These are phyloP conservation scores for Aeoliscus strigatus DNA, from an alignment of 2,797 vertebrate species.

Conservation along the genomic window DNA sequence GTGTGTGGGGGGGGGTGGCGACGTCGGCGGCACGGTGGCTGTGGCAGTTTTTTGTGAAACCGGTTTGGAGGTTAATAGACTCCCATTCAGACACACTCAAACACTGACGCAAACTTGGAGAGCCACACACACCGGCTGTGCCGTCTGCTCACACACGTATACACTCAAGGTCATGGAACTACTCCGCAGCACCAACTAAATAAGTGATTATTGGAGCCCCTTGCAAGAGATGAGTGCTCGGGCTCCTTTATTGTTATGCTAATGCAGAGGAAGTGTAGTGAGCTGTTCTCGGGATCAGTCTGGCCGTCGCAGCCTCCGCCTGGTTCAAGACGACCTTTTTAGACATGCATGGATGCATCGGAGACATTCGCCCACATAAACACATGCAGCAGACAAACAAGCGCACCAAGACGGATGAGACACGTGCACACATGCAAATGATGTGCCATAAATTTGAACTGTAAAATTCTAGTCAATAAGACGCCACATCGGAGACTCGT, in stretches of 20 bases:
- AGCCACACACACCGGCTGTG: slow-evolving; percentile 25
- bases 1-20: not conserved
- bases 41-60: slow-evolving; percentile 21
- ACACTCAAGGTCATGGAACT: slow-evolving; percentile 58
- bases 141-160: slow-evolving; percentile 10
- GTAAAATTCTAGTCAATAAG: too few relatives aligned
- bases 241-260: slow-evolving; percentile 58
- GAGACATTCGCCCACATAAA: slow-evolving; percentile 31
- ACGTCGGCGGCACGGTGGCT: slow-evolving; percentile 14
- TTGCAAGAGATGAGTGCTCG: slow-evolving; percentile 37
- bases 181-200: slow-evolving; percentile 48
- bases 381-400: slow-evolving; percentile 13
- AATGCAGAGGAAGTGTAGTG: slow-evolving; percentile 38
- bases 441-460: too few relatives aligned
- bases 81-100: slow-evolving; percentile 15
- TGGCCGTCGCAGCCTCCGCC: slow-evolving; percentile 20
- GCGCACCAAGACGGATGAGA: not conserved
- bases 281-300: slow-evolving; percentile 20
- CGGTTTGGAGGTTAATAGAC: slow-evolving; percentile 21
- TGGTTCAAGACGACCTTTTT: slow-evolving; percentile 63
- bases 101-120: slow-evolving; percentile 20
- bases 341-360: slow-evolving; percentile 60
- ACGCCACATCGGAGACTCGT: too few relatives aligned
- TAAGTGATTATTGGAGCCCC: slow-evolving; percentile 52
- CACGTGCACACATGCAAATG: not conserved